Conservation (phyloP, 2,888 invertebrate genomes). For the Lagria hirta region DNA sequence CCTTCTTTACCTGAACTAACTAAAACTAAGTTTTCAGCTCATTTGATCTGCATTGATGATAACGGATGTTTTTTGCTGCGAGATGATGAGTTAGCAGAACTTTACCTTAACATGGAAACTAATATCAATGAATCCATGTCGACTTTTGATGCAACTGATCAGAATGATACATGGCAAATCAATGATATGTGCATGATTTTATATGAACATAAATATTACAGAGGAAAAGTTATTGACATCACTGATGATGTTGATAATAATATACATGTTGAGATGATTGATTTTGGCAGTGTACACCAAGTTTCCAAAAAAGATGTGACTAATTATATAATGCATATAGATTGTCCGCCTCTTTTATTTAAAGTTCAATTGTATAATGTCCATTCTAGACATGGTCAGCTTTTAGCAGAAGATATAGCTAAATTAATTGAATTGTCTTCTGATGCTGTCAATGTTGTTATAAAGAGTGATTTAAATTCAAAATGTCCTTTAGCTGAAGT, state of each 20-base stretch:
- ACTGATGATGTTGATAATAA: conserved; percentile 27
- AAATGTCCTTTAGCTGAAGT: conserved; percentile 40
- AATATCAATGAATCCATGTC: too few relatives aligned
- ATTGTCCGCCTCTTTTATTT: conserved; percentile 68
- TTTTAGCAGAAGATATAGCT: conserved; percentile 61
- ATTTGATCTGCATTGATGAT: conserved; percentile 65
- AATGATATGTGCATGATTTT: conserved; percentile 71
- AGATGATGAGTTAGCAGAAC: conserved; percentile 37
- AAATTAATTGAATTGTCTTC: conserved; percentile 63
- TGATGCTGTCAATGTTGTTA: conserved; percentile 58
- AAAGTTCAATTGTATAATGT: conserved; percentile 62
- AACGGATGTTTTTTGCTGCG: conserved; percentile 55
- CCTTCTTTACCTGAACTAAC: conserved; percentile 57
- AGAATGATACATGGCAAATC: conserved; percentile 54
- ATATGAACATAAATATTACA: conserved; percentile 71
- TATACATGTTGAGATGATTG: conserved; percentile 71
- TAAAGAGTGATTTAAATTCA: conserved; percentile 45
- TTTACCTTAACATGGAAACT: conserved; percentile 41
- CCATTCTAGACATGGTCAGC: conserved; percentile 54
- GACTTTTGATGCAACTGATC: conserved; percentile 5
- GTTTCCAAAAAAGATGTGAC: conserved; percentile 61
- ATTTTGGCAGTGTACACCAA: conserved; percentile 79
- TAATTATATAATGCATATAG: conserved; percentile 62
- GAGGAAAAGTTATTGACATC: conserved; percentile 62
- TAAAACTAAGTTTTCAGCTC: conserved; percentile 59